Conservation (phyloP, 2,888 invertebrate genomes). For the Orthonychiurus folsomi region DNA sequence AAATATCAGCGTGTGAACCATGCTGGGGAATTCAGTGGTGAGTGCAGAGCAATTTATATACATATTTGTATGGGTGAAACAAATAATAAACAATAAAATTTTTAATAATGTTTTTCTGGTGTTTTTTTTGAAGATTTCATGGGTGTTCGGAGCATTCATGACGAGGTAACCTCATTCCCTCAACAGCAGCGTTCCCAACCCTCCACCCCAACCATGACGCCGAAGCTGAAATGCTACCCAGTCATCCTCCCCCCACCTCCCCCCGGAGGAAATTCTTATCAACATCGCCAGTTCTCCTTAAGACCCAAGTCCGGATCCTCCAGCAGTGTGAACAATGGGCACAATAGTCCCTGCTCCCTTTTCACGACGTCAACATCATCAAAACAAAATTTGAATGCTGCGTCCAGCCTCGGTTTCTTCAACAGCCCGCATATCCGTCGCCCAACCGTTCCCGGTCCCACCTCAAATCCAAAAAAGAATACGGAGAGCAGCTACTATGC, state of each 20-base stretch:
- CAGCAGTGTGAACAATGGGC: neutral
- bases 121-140: slow-evolving; percentile 7
- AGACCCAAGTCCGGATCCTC: neutral
- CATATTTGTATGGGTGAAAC: too few relatives aligned
- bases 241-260: neutral
- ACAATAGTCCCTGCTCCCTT: neutral
- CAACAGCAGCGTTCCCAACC: slow-evolving; percentile 8
- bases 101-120: neutral
- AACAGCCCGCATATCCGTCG: neutral
- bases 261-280: neutral
- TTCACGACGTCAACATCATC: slow-evolving; percentile 11
- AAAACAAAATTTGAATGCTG: neutral
- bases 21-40: neutral
- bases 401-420: neutral
- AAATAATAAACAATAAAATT: neutral
- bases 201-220: neutral
- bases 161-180: slow-evolving; percentile 31
- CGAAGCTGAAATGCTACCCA: slow-evolving; percentile 1
- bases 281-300: slow-evolving; percentile 1
- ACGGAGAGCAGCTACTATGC: slow-evolving; percentile 40
- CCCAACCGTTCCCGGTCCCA: neutral
- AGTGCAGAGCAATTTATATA: too few relatives aligned
- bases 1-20: neutral
- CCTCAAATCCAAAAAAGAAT: slow-evolving; percentile 5
- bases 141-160: slow-evolving; percentile 31